Evolutionary conservation across 30 jellyfish, hydroid and myxozoan genomes (phyloP).

Genomic region (Cassiopea xamachana): DNA sequence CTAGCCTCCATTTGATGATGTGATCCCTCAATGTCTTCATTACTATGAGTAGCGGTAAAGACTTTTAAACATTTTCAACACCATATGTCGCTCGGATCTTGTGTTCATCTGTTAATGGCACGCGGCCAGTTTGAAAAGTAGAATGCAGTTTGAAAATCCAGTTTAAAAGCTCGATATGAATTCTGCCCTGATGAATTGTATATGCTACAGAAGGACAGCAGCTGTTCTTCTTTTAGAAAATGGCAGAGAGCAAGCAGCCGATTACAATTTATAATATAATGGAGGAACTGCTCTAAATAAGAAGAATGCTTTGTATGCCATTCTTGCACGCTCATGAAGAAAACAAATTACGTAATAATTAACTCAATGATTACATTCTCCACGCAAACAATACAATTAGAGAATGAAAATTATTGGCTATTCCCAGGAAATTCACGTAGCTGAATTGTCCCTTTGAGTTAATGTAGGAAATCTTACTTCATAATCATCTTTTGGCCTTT

Average conservation of each 20-base stretch:
- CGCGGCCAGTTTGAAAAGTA: constrained; percentile 1
- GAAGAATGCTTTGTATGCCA: neutral
- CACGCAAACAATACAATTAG: neutral
- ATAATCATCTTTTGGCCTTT: too few species aligned
- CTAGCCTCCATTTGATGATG: too few species aligned
- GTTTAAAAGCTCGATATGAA: neutral
- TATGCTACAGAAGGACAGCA: constrained; percentile 6
- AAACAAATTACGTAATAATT: neutral
- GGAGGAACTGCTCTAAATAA: neutral
- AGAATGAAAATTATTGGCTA: neutral
- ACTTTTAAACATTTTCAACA: neutral
- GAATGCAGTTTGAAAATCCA: neutral
- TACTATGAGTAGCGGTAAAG: neutral
- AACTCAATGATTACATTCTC: neutral
- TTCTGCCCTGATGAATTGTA: neutral
- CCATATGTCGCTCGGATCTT: neutral
- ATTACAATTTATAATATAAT: neutral
- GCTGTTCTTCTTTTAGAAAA: neutral
- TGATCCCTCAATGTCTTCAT: too few species aligned
- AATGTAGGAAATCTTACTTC: too few species aligned
- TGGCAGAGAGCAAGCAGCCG: neutral
- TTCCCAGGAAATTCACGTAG: neutral
- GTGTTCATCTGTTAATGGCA: neutral
- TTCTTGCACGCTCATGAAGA: neutral
- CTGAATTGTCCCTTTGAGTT: neutral